Percentiles rank a stretch among this genome's conserved stretches.
Conservation (phyloP, 2,797 vertebrate species). For the Coendou prehensilis region DNA sequence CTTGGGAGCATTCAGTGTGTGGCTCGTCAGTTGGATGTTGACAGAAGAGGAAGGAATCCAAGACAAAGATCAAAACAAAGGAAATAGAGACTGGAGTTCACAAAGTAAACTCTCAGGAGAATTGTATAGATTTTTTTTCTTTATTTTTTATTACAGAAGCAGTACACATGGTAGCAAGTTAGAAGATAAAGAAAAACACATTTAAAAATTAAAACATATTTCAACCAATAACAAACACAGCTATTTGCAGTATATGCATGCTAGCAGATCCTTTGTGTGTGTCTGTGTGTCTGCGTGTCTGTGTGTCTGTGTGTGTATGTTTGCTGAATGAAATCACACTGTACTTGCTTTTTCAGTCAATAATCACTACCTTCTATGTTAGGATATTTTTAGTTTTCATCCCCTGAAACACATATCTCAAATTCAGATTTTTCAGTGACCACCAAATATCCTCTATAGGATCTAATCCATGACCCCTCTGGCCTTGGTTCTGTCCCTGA, state of each 20-base stretch:
- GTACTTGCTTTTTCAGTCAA: constrained; percentile 36
- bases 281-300: neutral
- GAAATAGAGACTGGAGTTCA: constrained; percentile 1
- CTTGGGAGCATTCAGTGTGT: neutral
- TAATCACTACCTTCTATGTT: neutral
- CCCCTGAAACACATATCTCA: constrained; percentile 21
- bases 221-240: neutral
- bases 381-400: constrained; percentile 4
- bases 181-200: constrained; percentile 60
- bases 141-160: constrained; percentile 60
- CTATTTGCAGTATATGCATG: neutral
- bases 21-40: neutral
- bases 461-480: neutral
- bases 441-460: neutral
- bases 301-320: neutral
- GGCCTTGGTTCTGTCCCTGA: neutral
- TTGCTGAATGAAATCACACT: constrained; percentile 44
- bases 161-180: constrained; percentile 6
- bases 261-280: neutral
- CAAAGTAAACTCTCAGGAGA: neutral
- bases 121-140: neutral
- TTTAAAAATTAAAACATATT: constrained; percentile 47
- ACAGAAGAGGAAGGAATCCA: constrained; percentile 20
- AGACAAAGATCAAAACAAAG: constrained; percentile 43
- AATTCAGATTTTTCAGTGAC: constrained; percentile 31